Evolutionary conservation across 2,113 vertebrate genomes (phyloP).

Genomic region (Micronisus gabar): DNA sequence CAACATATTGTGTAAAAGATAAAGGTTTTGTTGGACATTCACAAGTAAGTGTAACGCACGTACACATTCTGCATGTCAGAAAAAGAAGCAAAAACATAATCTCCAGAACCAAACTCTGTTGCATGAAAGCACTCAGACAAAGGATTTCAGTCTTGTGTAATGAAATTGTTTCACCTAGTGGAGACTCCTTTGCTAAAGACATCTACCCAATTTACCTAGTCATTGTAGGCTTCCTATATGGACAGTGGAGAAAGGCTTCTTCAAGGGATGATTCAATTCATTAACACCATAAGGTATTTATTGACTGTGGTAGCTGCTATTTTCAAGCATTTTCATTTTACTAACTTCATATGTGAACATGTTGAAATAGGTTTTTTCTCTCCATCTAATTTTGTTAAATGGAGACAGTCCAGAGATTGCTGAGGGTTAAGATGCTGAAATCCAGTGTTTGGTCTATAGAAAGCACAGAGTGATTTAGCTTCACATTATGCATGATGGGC

Average conservation of each 20-base stretch:
- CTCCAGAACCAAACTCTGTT: background rate
- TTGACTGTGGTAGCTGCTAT: background rate
- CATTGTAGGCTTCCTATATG: background rate
- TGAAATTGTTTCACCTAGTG: background rate
- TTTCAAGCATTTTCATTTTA: background rate
- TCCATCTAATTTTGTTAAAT: background rate
- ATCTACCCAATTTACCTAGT: background rate
- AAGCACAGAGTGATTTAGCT: background rate
- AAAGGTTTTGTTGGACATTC: background rate
- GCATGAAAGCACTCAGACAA: background rate
- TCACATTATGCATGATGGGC: too few relatives aligned
- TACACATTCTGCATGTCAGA: too few relatives aligned
- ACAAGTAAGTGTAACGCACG: background rate
- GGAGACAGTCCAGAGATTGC: background rate
- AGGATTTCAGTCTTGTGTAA: background rate
- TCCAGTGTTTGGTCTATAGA: background rate
- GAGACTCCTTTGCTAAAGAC: background rate
- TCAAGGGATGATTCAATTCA: background rate
- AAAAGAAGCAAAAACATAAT: background rate
- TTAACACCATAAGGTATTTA: too few relatives aligned
- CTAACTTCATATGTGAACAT: background rate
- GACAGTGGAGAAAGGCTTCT: background rate
- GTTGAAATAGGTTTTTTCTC: background rate
- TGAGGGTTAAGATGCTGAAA: background rate
- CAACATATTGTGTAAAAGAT: background rate